phyloP scores from a whole-genome alignment of 2,113 vertebrate species.

The Gambusia affinis region DNA sequence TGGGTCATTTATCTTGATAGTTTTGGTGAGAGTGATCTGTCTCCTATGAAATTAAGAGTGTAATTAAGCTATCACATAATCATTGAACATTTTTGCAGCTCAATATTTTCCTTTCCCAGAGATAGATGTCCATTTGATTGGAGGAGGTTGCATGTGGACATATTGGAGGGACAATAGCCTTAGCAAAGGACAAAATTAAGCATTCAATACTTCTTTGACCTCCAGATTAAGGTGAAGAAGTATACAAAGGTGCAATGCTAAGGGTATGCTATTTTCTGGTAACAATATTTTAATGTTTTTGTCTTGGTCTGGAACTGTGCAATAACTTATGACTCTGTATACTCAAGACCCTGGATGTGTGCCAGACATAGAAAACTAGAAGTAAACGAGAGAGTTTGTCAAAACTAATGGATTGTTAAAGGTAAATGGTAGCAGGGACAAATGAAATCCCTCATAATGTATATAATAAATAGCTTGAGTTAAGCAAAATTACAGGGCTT shows the following conservation, averaged over 20 bases:
- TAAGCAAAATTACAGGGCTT: neutral
- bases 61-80: slow-evolving; percentile 62
- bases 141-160: slow-evolving; percentile 43
- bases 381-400: slow-evolving; percentile 49
- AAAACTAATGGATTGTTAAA: slow-evolving; percentile 51
- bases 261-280: slow-evolving; percentile 65
- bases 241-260: slow-evolving; percentile 47
- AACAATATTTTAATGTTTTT: slow-evolving; percentile 53
- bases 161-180: slow-evolving; percentile 44
- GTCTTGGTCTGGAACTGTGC: slow-evolving; percentile 39
- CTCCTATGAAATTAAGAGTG: slow-evolving; percentile 42
- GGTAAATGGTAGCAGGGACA: slow-evolving; percentile 8
- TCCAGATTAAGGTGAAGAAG: too few species aligned
- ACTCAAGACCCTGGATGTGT: slow-evolving; percentile 55
- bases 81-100: slow-evolving; percentile 49
- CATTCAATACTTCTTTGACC: slow-evolving; percentile 24
- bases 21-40: too few species aligned
- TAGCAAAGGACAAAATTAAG: slow-evolving; percentile 46
- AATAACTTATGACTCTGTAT: slow-evolving; percentile 52
- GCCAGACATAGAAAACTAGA: slow-evolving; percentile 44
- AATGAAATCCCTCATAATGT: slow-evolving; percentile 7
- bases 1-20: too few species aligned
- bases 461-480: slow-evolving; percentile 3
- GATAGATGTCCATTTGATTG: slow-evolving; percentile 64
- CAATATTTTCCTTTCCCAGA: slow-evolving; percentile 49